Evolutionary conservation across 2,113 vertebrate genomes (phyloP), one percentile per base, ranked within the genome.

Genomic region (Neodon shergylaensis): DNA sequence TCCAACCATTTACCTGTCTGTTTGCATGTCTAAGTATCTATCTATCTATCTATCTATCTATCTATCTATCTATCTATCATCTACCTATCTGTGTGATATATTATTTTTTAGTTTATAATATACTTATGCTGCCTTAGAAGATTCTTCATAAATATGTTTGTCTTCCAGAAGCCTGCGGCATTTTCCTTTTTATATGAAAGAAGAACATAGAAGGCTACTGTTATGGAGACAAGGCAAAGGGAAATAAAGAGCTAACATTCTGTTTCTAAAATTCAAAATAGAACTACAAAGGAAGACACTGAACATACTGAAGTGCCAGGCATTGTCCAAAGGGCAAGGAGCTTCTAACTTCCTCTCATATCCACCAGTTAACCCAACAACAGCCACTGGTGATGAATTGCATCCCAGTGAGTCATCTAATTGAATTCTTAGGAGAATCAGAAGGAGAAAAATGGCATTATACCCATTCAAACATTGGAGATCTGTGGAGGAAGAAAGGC

Each of bases 81-180:
- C 49, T n/a, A 58, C 33, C 31, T 61, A 39, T 24, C 54, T 82
- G 36, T 61, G 6, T 82, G 26, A 61, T 61, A 28, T 54, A 61
- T 58, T 58, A 21, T 21, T 28, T 83, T 54, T 83, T 63, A 28
- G 63, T 42, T 83, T 83, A 83, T 42, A 83, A 63, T 31, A 63
- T 39, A 61, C 12, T 28, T 61, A 16, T 68, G n/a, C 73, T 78
- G 33, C 0, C 12, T 61, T 47, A 78, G 85, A 74, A 7, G 2
- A 68, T 91, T 79, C 24, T 78, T 87, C 39, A 86, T 22, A 83
- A 72, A 74, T 66, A 31, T 26, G 79, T 87, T 89, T 89, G 86
- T 58, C 14, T 24, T 84, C 39, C 74, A 33, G 39, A 54, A 89
- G 73, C 9, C 52, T 36, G 31, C 24, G 6, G 0, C 12, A 28